These are phyloP conservation scores for Heliconius cydno DNA, from an alignment of 2,888 invertebrate genomes.

Conservation along the genomic window DNA sequence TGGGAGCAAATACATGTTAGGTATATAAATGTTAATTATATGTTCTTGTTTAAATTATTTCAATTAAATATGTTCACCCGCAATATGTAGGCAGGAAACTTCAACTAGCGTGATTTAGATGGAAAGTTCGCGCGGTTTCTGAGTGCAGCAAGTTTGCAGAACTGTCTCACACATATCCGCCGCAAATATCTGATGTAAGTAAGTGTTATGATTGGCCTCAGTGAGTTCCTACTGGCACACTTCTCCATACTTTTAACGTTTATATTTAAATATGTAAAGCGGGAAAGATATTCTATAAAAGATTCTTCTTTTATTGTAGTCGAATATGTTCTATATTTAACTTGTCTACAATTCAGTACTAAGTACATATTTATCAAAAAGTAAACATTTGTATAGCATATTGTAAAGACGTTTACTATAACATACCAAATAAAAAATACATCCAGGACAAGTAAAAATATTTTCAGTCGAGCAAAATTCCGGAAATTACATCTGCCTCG, in stretches of 20 bases:
- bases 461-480: conserved; percentile 1
- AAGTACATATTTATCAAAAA: not conserved
- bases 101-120: conserved; percentile 67
- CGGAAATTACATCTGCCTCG: conserved; percentile 15
- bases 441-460: not conserved
- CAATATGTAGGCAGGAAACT: conserved; percentile 30
- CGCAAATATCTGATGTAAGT: conserved; percentile 44
- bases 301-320: too few relatives aligned
- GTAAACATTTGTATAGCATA: not conserved
- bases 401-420: not conserved
- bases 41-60: conserved; percentile 11
- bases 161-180: conserved; percentile 51
- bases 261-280: not conserved
- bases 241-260: not conserved
- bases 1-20: not conserved
- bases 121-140: conserved; percentile 63
- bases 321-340: too few relatives aligned
- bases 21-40: not conserved
- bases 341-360: not conserved
- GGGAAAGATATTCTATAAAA: not conserved
- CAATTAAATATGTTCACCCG: conserved; percentile 45
- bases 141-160: conserved; percentile 62
- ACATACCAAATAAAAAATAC: not conserved
- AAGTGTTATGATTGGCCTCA: conserved; percentile 37
- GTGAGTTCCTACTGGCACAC: not conserved